A percentile compares a stretch with the other conserved stretches of the same genome.
These are phyloP conservation scores for Polia nebulosa DNA, from an alignment of 2,888 invertebrate genomes.

Conservation along the genomic window DNA sequence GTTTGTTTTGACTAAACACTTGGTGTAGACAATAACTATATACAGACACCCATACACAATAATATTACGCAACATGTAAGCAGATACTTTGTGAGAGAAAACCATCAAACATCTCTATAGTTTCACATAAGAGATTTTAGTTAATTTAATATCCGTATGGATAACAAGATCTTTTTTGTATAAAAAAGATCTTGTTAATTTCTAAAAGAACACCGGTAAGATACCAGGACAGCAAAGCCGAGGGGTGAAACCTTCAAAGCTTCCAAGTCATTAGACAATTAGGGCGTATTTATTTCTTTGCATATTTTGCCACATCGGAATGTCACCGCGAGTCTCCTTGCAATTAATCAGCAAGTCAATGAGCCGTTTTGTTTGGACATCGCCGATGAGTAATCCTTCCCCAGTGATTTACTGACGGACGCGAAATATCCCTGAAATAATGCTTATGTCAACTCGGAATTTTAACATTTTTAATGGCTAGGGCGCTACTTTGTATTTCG, in stretches of 20 bases:
- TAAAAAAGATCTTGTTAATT: neutral
- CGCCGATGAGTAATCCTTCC: constrained; percentile 88
- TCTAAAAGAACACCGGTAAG: neutral
- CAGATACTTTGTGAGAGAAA: neutral
- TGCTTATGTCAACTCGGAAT: constrained; percentile 67
- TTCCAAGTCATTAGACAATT: constrained; percentile 64
- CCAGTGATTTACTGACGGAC: constrained; percentile 79
- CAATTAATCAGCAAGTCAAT: constrained; percentile 90
- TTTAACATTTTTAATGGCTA: constrained; percentile 53
- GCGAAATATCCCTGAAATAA: constrained; percentile 73
- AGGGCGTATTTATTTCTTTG: constrained; percentile 70
- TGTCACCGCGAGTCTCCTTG: constrained; percentile 85
- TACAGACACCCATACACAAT: neutral
- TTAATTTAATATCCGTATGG: neutral
- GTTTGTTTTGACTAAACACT: constrained; percentile 42
- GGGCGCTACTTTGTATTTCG: constrained; percentile 15
- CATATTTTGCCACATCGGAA: constrained; percentile 82
- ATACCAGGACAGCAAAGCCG: constrained; percentile 19
- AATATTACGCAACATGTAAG: neutral
- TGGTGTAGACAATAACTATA: neutral
- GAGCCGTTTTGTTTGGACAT: constrained; percentile 89
- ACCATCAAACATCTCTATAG: neutral
- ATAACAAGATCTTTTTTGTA: too few species aligned
- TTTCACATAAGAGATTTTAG: neutral
- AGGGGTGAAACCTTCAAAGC: constrained; percentile 34